These are phyloP conservation scores for Teleogryllus oceanicus DNA, from an alignment of 2,888 invertebrate genomes.

Conservation along the genomic window DNA sequence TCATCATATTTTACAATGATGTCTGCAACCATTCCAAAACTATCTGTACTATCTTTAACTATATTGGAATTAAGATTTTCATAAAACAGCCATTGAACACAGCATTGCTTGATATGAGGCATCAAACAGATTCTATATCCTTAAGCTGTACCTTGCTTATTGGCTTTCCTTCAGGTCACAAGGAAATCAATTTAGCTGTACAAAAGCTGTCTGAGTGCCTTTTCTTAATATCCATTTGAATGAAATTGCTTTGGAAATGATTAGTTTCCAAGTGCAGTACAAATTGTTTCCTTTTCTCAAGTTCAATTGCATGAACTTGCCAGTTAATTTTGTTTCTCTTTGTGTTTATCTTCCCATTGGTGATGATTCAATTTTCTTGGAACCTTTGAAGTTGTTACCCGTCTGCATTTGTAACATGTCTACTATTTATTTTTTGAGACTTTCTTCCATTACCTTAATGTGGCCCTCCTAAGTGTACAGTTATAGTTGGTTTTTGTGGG, in stretches of 20 bases:
- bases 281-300: neutral
- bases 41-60: no score
- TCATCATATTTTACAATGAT: no score
- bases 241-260: conserved; percentile 19
- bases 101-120: neutral
- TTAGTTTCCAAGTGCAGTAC: conserved; percentile 5
- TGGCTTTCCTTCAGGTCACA: conserved; percentile 3
- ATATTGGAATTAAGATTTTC: no score
- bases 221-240: conserved; percentile 23
- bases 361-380: neutral
- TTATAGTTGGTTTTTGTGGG: no score
- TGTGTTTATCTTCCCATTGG: neutral
- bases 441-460: no score
- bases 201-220: conserved; percentile 18
- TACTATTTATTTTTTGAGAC: no score
- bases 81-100: no score
- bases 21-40: no score
- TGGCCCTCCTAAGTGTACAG: no score
- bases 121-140: neutral
- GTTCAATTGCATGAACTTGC: neutral
- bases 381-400: neutral
- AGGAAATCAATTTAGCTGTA: neutral
- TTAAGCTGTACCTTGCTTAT: conserved; percentile 18
- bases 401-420: neutral
- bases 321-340: neutral